These are phyloP conservation scores for Galeopterus variegatus DNA, from an alignment of 2,113 vertebrate genomes.

Conservation along the genomic window DNA sequence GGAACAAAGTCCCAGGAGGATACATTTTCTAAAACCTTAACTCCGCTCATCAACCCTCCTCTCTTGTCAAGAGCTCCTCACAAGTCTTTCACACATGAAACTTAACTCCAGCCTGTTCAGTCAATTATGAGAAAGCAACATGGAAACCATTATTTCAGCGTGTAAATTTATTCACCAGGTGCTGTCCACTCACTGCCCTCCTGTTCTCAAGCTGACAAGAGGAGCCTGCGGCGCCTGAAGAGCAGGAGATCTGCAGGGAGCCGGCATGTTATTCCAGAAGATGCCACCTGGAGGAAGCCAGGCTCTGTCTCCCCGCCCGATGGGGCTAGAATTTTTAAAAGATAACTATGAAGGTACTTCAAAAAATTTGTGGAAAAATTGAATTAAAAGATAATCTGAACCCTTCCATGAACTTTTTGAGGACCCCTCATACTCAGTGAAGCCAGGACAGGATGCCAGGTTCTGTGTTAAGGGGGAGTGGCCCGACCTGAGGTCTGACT, in stretches of 20 bases:
- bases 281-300: conserved; percentile 60
- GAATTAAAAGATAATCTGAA: too few species aligned
- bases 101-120: conserved; percentile 82
- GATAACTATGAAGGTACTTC: not conserved
- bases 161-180: conserved; percentile 84
- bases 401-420: too few species aligned
- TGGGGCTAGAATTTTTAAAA: conserved; percentile 28
- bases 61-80: conserved; percentile 71
- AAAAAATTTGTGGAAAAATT: too few species aligned
- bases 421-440: not conserved
- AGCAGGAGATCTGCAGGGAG: conserved; percentile 54
- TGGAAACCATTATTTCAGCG: conserved; percentile 82
- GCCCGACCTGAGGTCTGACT: not conserved
- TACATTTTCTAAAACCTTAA: conserved; percentile 57
- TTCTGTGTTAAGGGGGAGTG: not conserved
- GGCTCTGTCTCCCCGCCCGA: not conserved
- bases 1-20: not conserved
- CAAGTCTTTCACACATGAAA: conserved; percentile 77
- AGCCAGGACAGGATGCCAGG: not conserved
- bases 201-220: conserved; percentile 74
- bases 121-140: conserved; percentile 82
- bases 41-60: conserved; percentile 60
- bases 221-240: conserved; percentile 44
- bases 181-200: conserved; percentile 75
- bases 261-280: conserved; percentile 39